phyloP scores from a whole-genome alignment of 2,113 vertebrate species.

The Ranitomeya imitator region DNA sequence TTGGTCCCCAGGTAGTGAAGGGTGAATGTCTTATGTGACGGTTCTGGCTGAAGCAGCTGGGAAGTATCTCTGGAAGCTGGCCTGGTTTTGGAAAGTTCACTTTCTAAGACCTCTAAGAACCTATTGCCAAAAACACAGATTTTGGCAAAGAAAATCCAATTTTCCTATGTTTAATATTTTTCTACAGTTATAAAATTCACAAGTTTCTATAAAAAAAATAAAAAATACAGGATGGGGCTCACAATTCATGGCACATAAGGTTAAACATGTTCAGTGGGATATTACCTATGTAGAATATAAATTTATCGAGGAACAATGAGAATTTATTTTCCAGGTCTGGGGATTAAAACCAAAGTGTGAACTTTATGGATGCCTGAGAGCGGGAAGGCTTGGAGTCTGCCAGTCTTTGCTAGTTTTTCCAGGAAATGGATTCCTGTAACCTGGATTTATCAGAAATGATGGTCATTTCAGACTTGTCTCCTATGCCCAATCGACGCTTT shows the following conservation, averaged over 20 bases:
- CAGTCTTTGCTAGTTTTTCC: background rate
- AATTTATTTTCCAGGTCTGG: constrained; percentile 29
- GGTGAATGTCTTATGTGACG: constrained; percentile 14
- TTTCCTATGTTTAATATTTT: constrained; percentile 16
- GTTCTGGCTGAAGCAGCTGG: constrained; percentile 21
- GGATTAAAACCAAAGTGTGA: constrained; percentile 26
- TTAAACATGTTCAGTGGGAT: background rate
- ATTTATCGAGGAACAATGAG: background rate
- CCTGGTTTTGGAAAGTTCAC: background rate
- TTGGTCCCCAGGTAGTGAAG: background rate
- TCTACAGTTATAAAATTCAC: background rate
- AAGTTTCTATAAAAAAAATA: background rate
- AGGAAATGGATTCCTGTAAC: constrained; percentile 25
- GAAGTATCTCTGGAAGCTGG: constrained; percentile 8
- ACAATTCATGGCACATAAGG: background rate
- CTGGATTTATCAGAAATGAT: background rate
- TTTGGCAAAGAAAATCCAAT: background rate
- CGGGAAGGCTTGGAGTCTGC: background rate
- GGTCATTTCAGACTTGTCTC: constrained; percentile 12
- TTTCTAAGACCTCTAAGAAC: background rate
- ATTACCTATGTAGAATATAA: background rate
- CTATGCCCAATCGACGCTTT: background rate
- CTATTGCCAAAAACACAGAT: background rate
- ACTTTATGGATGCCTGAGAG: constrained; percentile 40
- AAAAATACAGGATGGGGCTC: too few species aligned